Base-by-base conservation (phyloP, 1,140 invertebrate genomes). In the Drosophila chauvacae region DNA sequence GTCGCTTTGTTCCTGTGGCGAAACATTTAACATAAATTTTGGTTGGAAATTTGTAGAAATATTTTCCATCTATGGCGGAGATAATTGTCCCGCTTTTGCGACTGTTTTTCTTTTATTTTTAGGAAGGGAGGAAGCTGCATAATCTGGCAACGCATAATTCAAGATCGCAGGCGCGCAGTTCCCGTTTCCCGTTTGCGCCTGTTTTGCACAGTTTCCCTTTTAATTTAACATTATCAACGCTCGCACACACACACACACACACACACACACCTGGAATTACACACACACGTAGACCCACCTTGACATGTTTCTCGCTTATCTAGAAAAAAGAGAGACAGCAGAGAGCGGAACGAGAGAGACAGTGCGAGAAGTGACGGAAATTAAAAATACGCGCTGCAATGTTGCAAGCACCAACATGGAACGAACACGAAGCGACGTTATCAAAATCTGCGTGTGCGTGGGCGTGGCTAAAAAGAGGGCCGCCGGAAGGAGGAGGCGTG, bases 371-470 rank as follows among this genome's bases (percentile, higher is more conserved):
- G 65, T 79, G 85, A 90, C 85, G 85, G 85, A 90, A 90, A 90
- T 90, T 90, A 90, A 90, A 90, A 90, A 90, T 90, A 90, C 85
- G 86, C 86, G 85, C 78, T 90, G 86, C 85, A 90, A 90, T 88
- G 85, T 88, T 88, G 85, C 85, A 90, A 81, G 84, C 77, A 80
- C 80, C 73, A 80, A 83, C 75, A 59, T 61, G 35, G 35, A 55
- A 37, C 51, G n/a, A 77, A 80, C 66, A 57, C 58, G 55, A 47
- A 58, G 79, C 82, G 85, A 90, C 81, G 78, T 90, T 90, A 90
- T 90, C 85, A 90, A 81, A 90, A 90, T 90, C 86, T 73, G 78
- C 70, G 81, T 84, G 85, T 85, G 81, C 81, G 76, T 87, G 72
- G 68, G 80, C 41, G 58, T 55, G 55, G 59, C 53, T 56, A 56